Base-by-base conservation (phyloP, 2,113 vertebrate genomes). In the Paratilapia polleni region DNA sequence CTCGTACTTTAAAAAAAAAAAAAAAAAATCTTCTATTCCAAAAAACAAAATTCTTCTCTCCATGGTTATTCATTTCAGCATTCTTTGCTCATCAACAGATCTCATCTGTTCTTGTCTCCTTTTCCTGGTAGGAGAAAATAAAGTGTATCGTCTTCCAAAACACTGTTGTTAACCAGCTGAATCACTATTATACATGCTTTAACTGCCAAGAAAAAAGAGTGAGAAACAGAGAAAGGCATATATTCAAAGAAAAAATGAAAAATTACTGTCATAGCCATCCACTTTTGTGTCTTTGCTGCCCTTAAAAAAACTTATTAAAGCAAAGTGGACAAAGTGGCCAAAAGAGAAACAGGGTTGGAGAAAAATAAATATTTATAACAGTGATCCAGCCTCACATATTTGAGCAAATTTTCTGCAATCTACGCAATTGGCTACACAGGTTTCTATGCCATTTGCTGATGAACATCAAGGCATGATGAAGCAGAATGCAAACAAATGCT, bases 401-500 rank as follows among this genome's bases (percentile, higher is more conserved):
- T 47, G 41, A 57, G 9, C 1, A 38, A 6, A 73, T 88, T 84
- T 63, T 28, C 60, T 77, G 28, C 68, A 10, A 13, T 63, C 13
- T 28, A 17, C 57, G 57, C 15, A 75, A 58, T 26, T 22, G 28
- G 3, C 22, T 24, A 10, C n/a, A 7, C 66, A 75, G 76, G 60
- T 64, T 76, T 80, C 54, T 60, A 24, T 54, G 68, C 47, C 59
- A 7, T 38, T 64, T 78, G 66, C 63, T 78, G 78, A 66, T 78
- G 80, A 79, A 83, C 58, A 59, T 87, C 73, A 79, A 82, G 57
- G 36, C 58, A 77, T 38, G 81, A 88, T 84, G 84, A 81, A 87
- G 85, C 89, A 88, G 84, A 80, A 87, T 90, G 89, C 77, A 88
- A 88, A 86, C 47, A 49, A 26, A 81, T 66, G 88, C 89, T 82